phyloP scores from a whole-genome alignment of 1,140 invertebrate genomes.

The Drosophila bocki region DNA sequence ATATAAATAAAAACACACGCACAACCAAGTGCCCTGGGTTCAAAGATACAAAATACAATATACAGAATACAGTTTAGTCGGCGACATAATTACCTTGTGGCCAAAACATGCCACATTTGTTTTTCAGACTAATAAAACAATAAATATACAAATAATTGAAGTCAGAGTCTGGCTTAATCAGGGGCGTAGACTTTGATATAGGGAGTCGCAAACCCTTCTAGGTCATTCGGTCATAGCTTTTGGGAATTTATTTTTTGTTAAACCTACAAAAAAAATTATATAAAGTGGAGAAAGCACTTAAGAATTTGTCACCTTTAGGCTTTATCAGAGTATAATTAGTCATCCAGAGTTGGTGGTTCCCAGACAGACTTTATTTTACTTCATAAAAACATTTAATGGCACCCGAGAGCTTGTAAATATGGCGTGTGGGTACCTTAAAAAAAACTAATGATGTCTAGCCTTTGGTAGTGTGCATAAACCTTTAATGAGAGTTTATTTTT shows the following conservation, averaged over 20 bases:
- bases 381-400: background rate
- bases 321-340: background rate
- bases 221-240: conserved; percentile 6
- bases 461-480: background rate
- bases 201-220: background rate
- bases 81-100: conserved; percentile 74
- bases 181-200: conserved; percentile 32
- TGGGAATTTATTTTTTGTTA: background rate
- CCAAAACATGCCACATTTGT: conserved; percentile 52
- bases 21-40: conserved; percentile 62
- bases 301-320: conserved; percentile 1
- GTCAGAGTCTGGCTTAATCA: conserved; percentile 27
- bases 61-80: conserved; percentile 46
- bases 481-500: background rate
- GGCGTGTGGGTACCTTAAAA: background rate
- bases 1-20: conserved; percentile 10
- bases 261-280: background rate
- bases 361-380: background rate
- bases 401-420: background rate
- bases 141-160: conserved; percentile 61
- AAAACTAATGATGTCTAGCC: background rate
- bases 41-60: conserved; percentile 57
- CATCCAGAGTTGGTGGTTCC: background rate
- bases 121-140: conserved; percentile 30
- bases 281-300: conserved; percentile 14